Conservation (phyloP, 2,797 vertebrate species). For the Platyrinchus mystaceus region DNA sequence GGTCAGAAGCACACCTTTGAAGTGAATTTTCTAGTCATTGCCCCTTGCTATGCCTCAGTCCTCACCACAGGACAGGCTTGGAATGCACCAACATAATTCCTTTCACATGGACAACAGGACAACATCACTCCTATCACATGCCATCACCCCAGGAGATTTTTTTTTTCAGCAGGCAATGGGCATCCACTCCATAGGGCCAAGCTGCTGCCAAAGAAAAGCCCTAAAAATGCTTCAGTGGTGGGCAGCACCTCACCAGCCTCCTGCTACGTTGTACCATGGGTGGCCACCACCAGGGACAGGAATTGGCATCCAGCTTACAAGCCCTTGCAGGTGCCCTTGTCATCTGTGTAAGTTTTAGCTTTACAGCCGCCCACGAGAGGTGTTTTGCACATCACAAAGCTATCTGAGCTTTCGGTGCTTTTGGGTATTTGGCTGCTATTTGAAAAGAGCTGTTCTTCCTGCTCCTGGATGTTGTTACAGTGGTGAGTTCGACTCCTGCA, state of each 20-base stretch:
- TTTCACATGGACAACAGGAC: not conserved
- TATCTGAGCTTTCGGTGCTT: not conserved
- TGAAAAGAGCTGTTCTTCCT: not conserved
- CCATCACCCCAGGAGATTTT: not conserved
- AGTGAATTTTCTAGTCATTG: not conserved
- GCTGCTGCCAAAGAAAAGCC: not conserved
- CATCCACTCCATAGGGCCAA: not conserved
- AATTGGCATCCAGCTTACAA: rapidly evolving
- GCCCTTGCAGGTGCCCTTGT: not conserved
- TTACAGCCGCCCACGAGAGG: not conserved
- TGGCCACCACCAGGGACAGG: rapidly evolving
- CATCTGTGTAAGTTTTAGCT: not conserved
- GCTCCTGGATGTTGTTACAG: not conserved
- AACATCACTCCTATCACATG: not conserved
- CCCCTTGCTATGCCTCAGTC: not conserved
- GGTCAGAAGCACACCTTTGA: not conserved
- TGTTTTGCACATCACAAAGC: not conserved
- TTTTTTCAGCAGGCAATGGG: not conserved
- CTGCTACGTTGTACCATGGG: not conserved
- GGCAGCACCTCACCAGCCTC: not conserved
- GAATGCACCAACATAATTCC: not conserved
- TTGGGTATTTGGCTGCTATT: not conserved
- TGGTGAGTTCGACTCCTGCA: not conserved
- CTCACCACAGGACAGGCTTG: not conserved
- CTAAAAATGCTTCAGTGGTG: not conserved